Percentiles rank a stretch among this genome's conserved stretches.
Conservation (phyloP, 92 coral and sea anemone species). For the Siderastrea radians region DNA sequence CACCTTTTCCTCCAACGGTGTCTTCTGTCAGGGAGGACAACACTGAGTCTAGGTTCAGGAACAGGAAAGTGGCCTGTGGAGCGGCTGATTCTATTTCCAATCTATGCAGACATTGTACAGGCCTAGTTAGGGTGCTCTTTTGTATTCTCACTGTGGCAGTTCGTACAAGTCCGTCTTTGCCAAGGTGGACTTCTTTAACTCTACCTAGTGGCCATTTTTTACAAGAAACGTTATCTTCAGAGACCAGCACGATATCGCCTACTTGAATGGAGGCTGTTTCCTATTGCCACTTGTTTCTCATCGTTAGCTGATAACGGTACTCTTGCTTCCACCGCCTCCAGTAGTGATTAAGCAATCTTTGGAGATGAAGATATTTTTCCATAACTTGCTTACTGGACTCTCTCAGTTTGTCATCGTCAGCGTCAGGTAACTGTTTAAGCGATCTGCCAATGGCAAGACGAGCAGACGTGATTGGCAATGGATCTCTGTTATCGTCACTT, state of each 20-base stretch:
- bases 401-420: neutral
- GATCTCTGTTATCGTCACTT: conserved; percentile 56
- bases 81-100: conserved; percentile 14
- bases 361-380: conserved; percentile 30
- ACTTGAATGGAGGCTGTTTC: conserved; percentile 31
- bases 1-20: neutral
- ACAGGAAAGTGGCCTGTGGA: conserved; percentile 17
- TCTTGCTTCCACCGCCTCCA: conserved; percentile 50
- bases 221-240: conserved; percentile 39
- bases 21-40: conserved; percentile 11
- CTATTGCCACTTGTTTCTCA: conserved; percentile 32
- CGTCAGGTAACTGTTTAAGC: conserved; percentile 5
- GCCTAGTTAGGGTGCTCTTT: conserved; percentile 13
- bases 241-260: conserved; percentile 45
- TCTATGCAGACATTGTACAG: conserved; percentile 45
- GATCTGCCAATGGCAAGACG: conserved; percentile 38
- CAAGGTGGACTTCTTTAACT: conserved; percentile 26
- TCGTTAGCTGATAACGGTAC: conserved; percentile 18
- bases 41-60: neutral
- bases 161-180: conserved; percentile 33
- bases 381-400: conserved; percentile 2
- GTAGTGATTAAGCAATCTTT: conserved; percentile 30
- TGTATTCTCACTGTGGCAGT: conserved; percentile 30
- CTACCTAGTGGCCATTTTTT: conserved; percentile 29
- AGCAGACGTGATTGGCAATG: conserved; percentile 45